phyloP scores from a whole-genome alignment of 2,797 vertebrate genomes.

The Chelon labrosus region DNA sequence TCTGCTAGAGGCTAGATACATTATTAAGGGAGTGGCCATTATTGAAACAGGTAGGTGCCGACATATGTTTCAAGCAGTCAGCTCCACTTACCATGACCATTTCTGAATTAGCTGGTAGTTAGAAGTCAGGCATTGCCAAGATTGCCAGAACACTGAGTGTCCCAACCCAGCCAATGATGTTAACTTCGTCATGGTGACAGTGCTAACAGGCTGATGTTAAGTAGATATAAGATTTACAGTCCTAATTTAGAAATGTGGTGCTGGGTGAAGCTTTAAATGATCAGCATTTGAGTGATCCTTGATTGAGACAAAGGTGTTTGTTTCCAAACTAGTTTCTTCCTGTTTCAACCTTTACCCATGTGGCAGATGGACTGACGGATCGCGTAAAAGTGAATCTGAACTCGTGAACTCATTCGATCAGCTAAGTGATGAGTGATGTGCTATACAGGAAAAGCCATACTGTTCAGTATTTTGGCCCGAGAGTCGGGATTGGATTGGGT shows the following conservation, averaged over 20 bases:
- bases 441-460: background rate
- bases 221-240: too few relatives aligned
- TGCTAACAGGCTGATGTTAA: background rate
- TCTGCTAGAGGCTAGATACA: background rate
- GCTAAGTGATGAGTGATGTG: background rate
- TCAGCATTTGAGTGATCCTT: background rate
- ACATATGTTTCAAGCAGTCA: too few relatives aligned
- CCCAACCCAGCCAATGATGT: too few relatives aligned
- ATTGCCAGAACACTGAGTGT: too few relatives aligned
- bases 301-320: background rate
- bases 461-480: background rate
- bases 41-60: too few relatives aligned
- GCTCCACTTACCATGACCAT: too few relatives aligned
- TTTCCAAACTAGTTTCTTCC: background rate
- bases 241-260: too few relatives aligned
- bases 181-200: too few relatives aligned
- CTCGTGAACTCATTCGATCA: conserved; percentile 1
- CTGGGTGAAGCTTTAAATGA: background rate
- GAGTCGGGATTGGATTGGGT: conserved; percentile 19
- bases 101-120: too few relatives aligned
- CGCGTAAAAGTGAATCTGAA: background rate
- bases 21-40: too few relatives aligned
- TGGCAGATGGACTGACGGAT: background rate
- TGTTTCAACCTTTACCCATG: background rate
- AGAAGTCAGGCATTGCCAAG: too few relatives aligned